A percentile compares a stretch with the other conserved stretches of the same genome.
Evolutionary conservation across 2,888 invertebrate species (phyloP).

Genomic region (Zeuzera pyrina): DNA sequence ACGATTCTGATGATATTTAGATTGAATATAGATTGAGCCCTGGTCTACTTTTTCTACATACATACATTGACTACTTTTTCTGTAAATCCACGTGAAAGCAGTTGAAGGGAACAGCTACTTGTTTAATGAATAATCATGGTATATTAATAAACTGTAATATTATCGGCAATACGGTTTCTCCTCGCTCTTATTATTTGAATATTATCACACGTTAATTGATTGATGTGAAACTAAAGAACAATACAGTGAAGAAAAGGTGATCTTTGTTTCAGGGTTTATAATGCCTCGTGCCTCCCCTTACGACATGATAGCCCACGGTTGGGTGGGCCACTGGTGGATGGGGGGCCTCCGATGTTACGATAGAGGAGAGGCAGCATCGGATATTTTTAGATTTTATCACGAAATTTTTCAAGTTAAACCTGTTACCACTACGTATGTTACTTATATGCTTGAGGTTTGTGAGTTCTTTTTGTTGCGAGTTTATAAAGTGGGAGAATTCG

Average conservation of each 20-base stretch:
- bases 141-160: too few species aligned
- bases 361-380: slow-evolving; percentile 34
- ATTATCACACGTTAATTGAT: too few species aligned
- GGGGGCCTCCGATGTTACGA: slow-evolving; percentile 50
- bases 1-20: too few species aligned
- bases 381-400: slow-evolving; percentile 51
- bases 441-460: slow-evolving; percentile 45
- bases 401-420: slow-evolving; percentile 48
- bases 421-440: slow-evolving; percentile 21
- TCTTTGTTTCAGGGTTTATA: slow-evolving; percentile 29
- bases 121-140: too few species aligned
- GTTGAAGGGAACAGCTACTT: too few species aligned
- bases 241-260: background rate
- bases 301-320: slow-evolving; percentile 31
- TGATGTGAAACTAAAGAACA: background rate
- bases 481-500: too few species aligned
- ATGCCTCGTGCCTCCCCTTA: slow-evolving; percentile 35
- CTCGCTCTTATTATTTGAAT: background rate
- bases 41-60: too few species aligned
- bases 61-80: too few species aligned
- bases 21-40: too few species aligned
- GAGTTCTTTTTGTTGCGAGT: too few species aligned
- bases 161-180: background rate
- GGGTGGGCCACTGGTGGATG: slow-evolving; percentile 63
- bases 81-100: too few species aligned